phyloP scores from a whole-genome alignment of 1,140 invertebrate species.

The Drosophila lacteicornis region DNA sequence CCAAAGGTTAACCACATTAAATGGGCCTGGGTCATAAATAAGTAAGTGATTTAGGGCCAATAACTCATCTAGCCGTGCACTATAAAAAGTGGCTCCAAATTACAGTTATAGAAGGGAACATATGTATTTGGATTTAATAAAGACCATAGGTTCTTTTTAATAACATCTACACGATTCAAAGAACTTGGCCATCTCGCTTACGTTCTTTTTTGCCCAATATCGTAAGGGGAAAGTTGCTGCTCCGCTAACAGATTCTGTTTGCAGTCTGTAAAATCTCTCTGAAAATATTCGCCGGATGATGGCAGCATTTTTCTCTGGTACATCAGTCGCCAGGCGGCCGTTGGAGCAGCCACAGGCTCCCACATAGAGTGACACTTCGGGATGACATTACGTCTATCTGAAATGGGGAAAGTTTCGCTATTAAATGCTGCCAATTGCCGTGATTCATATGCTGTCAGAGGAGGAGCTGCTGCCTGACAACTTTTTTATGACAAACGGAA shows the following conservation, averaged over 20 bases:
- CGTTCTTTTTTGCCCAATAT: constrained; percentile 51
- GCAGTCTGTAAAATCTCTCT: constrained; percentile 28
- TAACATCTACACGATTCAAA: constrained; percentile 2
- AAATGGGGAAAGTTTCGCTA: constrained; percentile 76
- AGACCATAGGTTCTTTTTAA: not conserved
- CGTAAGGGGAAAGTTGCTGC: constrained; percentile 66
- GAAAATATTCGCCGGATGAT: constrained; percentile 10
- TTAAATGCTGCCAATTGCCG: constrained; percentile 75
- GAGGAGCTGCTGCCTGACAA: constrained; percentile 18
- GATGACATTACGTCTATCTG: constrained; percentile 4
- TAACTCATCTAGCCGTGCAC: constrained; percentile 47
- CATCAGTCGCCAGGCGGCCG: constrained; percentile 61
- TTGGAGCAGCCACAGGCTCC: constrained; percentile 50
- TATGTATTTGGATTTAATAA: constrained; percentile 15
- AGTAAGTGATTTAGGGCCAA: constrained; percentile 71
- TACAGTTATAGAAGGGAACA: constrained; percentile 6
- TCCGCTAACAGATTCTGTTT: constrained; percentile 31
- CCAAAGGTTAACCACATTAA: constrained; percentile 68
- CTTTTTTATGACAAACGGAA: constrained; percentile 79
- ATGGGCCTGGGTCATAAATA: constrained; percentile 53
- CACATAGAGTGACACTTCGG: constrained; percentile 28
- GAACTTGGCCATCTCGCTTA: constrained; percentile 21
- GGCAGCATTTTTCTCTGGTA: constrained; percentile 3
- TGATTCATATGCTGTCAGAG: constrained; percentile 74
- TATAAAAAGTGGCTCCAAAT: constrained; percentile 50